phyloP scores from a whole-genome alignment of 2,888 invertebrate species.

The Troglohyphantes excavatus region DNA sequence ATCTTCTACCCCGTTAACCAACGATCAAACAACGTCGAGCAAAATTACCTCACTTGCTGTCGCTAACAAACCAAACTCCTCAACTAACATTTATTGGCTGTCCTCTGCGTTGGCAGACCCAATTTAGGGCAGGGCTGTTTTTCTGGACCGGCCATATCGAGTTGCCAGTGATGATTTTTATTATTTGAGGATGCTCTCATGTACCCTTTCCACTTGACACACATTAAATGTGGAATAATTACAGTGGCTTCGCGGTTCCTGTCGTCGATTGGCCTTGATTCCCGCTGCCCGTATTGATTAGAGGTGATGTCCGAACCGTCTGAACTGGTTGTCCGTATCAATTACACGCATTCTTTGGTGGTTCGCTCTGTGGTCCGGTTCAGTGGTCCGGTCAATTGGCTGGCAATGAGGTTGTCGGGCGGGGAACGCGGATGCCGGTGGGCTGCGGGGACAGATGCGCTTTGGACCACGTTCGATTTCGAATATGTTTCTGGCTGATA shows the following conservation, averaged over 20 bases:
- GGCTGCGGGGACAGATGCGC: too few species aligned
- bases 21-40: not conserved
- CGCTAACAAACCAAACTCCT: constrained; percentile 11
- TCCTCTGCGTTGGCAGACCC: constrained; percentile 25
- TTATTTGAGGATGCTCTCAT: not conserved
- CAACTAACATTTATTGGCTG: constrained; percentile 38
- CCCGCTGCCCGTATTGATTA: constrained; percentile 27
- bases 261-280: constrained; percentile 45
- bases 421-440: not conserved
- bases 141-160: constrained; percentile 54
- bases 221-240: constrained; percentile 73
- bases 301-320: constrained; percentile 1
- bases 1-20: not conserved
- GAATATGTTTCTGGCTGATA: too few species aligned
- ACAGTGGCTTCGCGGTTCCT: constrained; percentile 8
- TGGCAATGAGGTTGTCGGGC: constrained; percentile 51
- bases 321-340: constrained; percentile 55
- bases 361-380: constrained; percentile 5
- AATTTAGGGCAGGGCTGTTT: constrained; percentile 60
- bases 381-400: constrained; percentile 49
- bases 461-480: too few species aligned
- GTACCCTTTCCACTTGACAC: constrained; percentile 47
- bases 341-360: constrained; percentile 35
- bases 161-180: constrained; percentile 41
- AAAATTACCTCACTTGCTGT: not conserved